Percentiles rank a stretch among this genome's conserved stretches.
Conservation (phyloP, 2,113 vertebrate species). For the Pao palembangensis region DNA sequence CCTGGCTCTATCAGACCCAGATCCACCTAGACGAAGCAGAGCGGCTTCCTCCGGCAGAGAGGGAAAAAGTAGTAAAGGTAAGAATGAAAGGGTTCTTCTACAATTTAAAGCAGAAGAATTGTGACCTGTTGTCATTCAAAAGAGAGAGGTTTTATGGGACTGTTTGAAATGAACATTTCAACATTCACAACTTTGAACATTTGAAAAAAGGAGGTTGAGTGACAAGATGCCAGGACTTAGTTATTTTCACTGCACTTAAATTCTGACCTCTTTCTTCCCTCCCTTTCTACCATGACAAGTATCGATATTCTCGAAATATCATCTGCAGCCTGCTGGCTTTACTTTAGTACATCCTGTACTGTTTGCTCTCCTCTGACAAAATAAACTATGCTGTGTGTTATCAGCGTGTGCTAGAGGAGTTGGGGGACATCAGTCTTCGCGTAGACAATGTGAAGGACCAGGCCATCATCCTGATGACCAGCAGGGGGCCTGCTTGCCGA, state of each 20-base stretch:
- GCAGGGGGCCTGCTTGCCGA: constrained; percentile 81
- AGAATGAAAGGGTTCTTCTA: not conserved
- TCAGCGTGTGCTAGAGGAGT: constrained; percentile 83
- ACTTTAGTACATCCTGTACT: constrained; percentile 16
- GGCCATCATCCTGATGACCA: constrained; percentile 85
- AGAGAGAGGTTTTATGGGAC: not conserved
- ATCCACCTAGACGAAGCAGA: constrained; percentile 92
- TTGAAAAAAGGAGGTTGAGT: too few species aligned
- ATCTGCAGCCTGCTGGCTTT: constrained; percentile 22
- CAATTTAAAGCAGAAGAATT: not conserved
- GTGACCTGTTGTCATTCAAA: too few species aligned
- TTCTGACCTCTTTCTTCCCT: constrained; percentile 9
- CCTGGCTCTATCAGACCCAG: constrained; percentile 97
- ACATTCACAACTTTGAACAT: too few species aligned
- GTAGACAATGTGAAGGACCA: constrained; percentile 89
- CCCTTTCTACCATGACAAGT: not conserved
- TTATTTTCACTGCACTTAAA: not conserved
- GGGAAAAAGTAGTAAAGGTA: constrained; percentile 88
- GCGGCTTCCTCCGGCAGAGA: constrained; percentile 80
- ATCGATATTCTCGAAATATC: constrained; percentile 15
- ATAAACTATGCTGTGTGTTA: constrained; percentile 11
- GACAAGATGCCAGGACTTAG: not conserved
- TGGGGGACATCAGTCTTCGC: constrained; percentile 82
- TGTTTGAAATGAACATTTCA: not conserved
- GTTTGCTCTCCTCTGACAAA: not conserved